Base-by-base conservation (phyloP, 2,888 invertebrate species). In the Drosophila formosana region DNA sequence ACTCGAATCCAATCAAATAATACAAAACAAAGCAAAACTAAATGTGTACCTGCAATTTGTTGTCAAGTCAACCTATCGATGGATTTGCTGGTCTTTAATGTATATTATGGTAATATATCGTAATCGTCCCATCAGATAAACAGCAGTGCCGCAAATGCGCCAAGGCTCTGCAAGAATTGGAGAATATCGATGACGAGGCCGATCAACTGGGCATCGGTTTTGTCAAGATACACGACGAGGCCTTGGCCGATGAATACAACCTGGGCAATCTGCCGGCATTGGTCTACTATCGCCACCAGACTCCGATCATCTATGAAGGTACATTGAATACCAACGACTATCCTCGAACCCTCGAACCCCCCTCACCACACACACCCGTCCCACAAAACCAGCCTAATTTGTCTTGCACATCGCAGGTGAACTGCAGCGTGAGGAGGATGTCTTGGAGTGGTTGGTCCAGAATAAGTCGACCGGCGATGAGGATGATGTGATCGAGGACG, bases 231-330 rank as follows among this genome's bases (percentile, higher is more conserved):
- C 96, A 97, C 90, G 98, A 98, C 91, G 97, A 97, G 93, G 95
- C 95, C 88, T 94, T 98, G 81, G 97, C 98, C 72, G 97, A 97
- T 90, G 98, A 98, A 93, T 98, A 98, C 93, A 98, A 96, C 94
- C 94, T 98, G 92, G 97, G 97, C 90, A 94, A 95, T 66, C 93
- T 98, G 91, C 98, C 98, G 89, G 96, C 96, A 90, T 94, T 98
- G 87, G 97, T 98, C 78, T 98, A 98, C 94, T 98, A 98, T 93
- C 95, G 98, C 92, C 97, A 97, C 93, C 96, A 97, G 94, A 97
- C 97, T 92, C 98, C 98, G 80, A 96, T 98, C 92, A 97, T 98
- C 91, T 98, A 97, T 93, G 97, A 98, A 95, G 96, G 97, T 97
- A 93, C 93, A 57, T 47, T 13, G 34, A 46, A 57, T 57, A 37